A percentile compares a stretch with the other conserved stretches of the same genome.
These are phyloP conservation scores for Zaprionus vittiger DNA, from an alignment of 1,140 invertebrate species.

Conservation along the genomic window DNA sequence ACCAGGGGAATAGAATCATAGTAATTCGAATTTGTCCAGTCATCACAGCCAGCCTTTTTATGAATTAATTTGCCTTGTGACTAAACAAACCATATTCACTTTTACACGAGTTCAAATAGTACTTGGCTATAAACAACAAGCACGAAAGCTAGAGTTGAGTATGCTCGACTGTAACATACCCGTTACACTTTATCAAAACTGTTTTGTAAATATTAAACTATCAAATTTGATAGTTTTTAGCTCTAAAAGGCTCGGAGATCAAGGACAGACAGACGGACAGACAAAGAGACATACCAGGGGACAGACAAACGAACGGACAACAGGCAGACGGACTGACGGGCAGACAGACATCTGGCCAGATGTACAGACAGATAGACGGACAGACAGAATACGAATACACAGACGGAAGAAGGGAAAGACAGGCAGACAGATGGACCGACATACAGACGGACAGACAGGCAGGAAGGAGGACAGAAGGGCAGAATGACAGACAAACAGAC, in stretches of 20 bases:
- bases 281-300: background rate
- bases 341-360: too few relatives aligned
- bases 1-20: background rate
- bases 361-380: too few relatives aligned
- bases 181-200: too few relatives aligned
- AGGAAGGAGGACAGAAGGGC: too few relatives aligned
- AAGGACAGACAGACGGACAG: background rate
- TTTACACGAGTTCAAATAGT: background rate
- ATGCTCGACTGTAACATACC: background rate
- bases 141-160: accelerated
- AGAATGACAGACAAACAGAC: too few relatives aligned
- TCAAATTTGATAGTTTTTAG: background rate
- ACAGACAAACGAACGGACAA: background rate
- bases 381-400: too few relatives aligned
- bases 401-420: too few relatives aligned
- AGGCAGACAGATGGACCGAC: too few relatives aligned
- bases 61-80: constrained; percentile 26
- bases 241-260: background rate
- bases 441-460: too few relatives aligned
- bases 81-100: constrained; percentile 1
- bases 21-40: constrained; percentile 4
- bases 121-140: background rate
- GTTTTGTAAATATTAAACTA: background rate
- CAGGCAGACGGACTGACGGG: too few relatives aligned
- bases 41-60: constrained; percentile 22